phyloP scores from a whole-genome alignment of 2,888 invertebrate genomes.

The Synergus itoensis region DNA sequence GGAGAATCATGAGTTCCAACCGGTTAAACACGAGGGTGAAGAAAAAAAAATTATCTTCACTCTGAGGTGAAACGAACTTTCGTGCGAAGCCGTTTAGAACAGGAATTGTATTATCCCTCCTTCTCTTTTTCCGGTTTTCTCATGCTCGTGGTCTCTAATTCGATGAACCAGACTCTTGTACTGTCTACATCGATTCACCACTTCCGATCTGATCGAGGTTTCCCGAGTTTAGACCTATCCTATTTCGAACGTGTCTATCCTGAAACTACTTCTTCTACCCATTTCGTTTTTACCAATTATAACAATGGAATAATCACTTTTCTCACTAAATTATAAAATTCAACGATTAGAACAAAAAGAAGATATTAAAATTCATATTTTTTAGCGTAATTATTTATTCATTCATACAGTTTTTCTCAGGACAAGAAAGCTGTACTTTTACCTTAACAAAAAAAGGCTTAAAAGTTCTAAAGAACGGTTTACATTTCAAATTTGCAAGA shows the following conservation, averaged over 20 bases:
- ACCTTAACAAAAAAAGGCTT: background rate
- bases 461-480: background rate
- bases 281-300: background rate
- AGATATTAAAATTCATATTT: background rate
- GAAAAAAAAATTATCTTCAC: background rate
- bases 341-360: too few species aligned
- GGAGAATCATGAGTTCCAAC: background rate
- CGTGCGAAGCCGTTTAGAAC: conserved; percentile 18
- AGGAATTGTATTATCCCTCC: conserved; percentile 2
- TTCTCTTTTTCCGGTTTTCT: background rate
- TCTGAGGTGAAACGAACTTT: conserved; percentile 10
- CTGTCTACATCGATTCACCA: conserved; percentile 10
- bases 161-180: background rate
- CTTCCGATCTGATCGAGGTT: background rate
- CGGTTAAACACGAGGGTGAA: background rate
- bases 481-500: background rate
- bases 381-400: background rate
- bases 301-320: background rate
- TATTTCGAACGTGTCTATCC: conserved; percentile 18
- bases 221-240: conserved; percentile 1
- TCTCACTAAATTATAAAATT: background rate
- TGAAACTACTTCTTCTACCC: background rate
- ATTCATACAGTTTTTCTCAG: background rate
- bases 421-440: background rate
- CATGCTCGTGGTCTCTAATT: conserved; percentile 21